phyloP scores from a whole-genome alignment of 2,888 invertebrate species.

The Allygus modestus region DNA sequence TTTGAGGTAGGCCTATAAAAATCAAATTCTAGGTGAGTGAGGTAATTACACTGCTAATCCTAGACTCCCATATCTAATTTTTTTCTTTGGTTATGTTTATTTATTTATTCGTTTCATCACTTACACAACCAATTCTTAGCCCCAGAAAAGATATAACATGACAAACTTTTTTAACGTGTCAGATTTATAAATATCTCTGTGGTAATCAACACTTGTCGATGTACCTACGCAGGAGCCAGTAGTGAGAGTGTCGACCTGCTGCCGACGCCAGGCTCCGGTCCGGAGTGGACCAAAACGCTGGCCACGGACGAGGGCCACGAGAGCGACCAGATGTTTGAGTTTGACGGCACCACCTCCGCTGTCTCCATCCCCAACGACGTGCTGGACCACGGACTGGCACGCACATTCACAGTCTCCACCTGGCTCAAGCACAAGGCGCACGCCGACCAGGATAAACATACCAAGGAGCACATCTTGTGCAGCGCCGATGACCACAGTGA shows the following conservation, averaged over 20 bases:
- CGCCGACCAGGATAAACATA: slow-evolving; percentile 87
- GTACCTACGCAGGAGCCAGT: slow-evolving; percentile 85
- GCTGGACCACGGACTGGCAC: slow-evolving; percentile 86
- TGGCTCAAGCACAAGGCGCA: slow-evolving; percentile 96
- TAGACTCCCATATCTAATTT: too few relatives aligned
- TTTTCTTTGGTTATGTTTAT: too few relatives aligned
- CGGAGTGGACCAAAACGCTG: slow-evolving; percentile 82
- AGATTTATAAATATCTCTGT: too few relatives aligned
- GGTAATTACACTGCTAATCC: too few relatives aligned
- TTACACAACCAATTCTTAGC: too few relatives aligned
- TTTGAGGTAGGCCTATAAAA: too few relatives aligned
- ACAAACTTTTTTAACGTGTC: too few relatives aligned
- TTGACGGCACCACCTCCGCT: slow-evolving; percentile 94
- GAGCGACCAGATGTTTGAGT: slow-evolving; percentile 95
- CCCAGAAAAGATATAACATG: too few relatives aligned
- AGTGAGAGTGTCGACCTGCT: slow-evolving; percentile 91
- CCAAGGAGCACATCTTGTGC: slow-evolving; percentile 98
- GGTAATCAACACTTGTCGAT: too few relatives aligned
- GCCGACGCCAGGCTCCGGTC: slow-evolving; percentile 87
- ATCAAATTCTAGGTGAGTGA: too few relatives aligned
- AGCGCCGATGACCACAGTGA: slow-evolving; percentile 98
- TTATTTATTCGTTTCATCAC: too few relatives aligned
- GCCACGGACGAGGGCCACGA: slow-evolving; percentile 82
- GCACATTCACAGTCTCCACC: slow-evolving; percentile 93
- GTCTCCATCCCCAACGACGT: slow-evolving; percentile 88